Conservation (phyloP, 2,888 invertebrate species). For the Ferdinandea cuprea region DNA sequence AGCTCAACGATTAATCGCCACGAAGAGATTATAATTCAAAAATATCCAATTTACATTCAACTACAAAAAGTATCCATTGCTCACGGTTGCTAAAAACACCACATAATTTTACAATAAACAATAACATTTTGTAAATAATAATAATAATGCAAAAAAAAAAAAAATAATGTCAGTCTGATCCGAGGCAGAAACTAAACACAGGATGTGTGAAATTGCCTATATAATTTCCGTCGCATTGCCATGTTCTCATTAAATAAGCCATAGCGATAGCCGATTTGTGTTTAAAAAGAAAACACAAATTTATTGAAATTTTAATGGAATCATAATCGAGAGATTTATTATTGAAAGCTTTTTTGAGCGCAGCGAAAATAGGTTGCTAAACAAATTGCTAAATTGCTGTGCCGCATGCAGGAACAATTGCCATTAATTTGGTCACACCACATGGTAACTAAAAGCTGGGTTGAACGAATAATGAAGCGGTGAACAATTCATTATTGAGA, state of each 20-base stretch:
- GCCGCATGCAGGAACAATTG: slow-evolving; percentile 39
- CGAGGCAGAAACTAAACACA: not conserved
- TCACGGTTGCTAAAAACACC: not conserved
- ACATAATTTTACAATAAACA: not conserved
- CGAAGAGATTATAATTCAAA: slow-evolving; percentile 30
- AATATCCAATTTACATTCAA: not conserved
- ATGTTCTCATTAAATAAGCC: not conserved
- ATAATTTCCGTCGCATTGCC: not conserved
- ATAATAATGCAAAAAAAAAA: not conserved
- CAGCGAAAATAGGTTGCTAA: slow-evolving; percentile 56
- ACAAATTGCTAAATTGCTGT: slow-evolving; percentile 42
- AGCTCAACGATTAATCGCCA: slow-evolving; percentile 18
- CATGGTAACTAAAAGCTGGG: slow-evolving; percentile 22
- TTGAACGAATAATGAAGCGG: not conserved
- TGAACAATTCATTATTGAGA: not conserved
- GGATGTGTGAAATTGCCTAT: not conserved
- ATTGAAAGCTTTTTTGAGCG: slow-evolving; percentile 49
- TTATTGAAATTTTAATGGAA: slow-evolving; percentile 63
- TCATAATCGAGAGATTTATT: slow-evolving; percentile 63
- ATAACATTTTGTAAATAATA: slow-evolving; percentile 20
- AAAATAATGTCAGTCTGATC: not conserved
- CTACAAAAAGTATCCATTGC: not conserved
- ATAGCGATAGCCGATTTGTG: not conserved
- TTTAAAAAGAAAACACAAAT: slow-evolving; percentile 1
- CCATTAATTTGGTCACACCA: slow-evolving; percentile 24